Evolutionary conservation across 2,113 vertebrate species (phyloP), one percentile per base, ranked within the genome.

Genomic region (Gasterosteus nipponicus): DNA sequence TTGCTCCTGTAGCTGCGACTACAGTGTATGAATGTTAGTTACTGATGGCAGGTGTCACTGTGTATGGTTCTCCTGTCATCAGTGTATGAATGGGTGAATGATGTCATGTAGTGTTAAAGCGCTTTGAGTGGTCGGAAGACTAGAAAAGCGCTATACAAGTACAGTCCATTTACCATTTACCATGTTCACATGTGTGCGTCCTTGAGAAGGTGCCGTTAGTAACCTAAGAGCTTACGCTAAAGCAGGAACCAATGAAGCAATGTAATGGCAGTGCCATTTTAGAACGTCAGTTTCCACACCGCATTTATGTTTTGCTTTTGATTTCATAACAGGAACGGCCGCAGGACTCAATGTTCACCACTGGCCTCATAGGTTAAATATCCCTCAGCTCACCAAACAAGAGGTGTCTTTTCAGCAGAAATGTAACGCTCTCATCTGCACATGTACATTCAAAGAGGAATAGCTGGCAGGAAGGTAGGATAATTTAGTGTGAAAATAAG

Each of bases 121-220:
- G 22, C 22, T 26, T 26, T 26, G 22, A 26, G 22, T 26, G 22
- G 22, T 26, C 22, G 1, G 22, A 26, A 26, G 22, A 26, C 22
- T 26, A 26, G 22, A 26, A 26, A 26, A 26, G 22, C 22, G 22
- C 22, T 26, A 26, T 26, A 26, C 1, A 26, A 26, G 1, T 26
- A 26, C 22, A 26, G 22, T 1, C 22, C 22, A 26, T 26, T 26
- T 26, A 26, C 22, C 22, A 26, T 26, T 26, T 26, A 26, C 22
- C 38, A 62, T 19, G 72, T 56, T 68, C 51, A 60, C 44, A 35
- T 15, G 53, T 42, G 58, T 8, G 5, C 26, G 71, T 46, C 78
- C 67, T 84, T 75, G 63, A 77, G 44, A 38, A 35, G 54, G 26
- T 44, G 33, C 64, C 56, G 79, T 80, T 61, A 82, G 60, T 62